These are phyloP conservation scores for Crossocerus cetratus DNA, from an alignment of 2,888 invertebrate genomes.

Conservation along the genomic window DNA sequence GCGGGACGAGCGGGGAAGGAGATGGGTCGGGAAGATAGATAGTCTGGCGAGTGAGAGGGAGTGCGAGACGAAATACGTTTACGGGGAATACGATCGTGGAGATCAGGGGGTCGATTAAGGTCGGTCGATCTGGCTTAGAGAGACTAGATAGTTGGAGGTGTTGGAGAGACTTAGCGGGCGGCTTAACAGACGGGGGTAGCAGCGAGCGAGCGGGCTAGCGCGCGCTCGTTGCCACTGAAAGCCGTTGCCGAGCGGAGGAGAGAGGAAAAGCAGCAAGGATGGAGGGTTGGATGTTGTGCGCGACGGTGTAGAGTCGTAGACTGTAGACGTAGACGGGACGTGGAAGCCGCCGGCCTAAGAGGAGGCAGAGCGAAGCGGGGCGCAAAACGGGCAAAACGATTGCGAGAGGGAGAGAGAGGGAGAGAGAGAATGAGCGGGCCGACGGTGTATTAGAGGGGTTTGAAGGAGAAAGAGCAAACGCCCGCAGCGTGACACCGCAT, in stretches of 20 bases:
- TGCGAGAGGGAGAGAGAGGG: conserved; percentile 2
- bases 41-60: neutral
- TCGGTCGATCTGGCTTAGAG: conserved; percentile 59
- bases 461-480: conserved; percentile 64
- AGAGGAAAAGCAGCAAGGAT: conserved; percentile 20
- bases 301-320: conserved; percentile 40
- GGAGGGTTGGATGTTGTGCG: conserved; percentile 12
- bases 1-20: neutral
- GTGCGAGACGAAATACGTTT: conserved; percentile 27
- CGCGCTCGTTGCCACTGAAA: conserved; percentile 33
- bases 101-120: conserved; percentile 62
- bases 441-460: conserved; percentile 15
- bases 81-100: conserved; percentile 46
- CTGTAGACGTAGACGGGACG: conserved; percentile 11
- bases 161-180: conserved; percentile 52
- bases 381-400: conserved; percentile 3
- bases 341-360: conserved; percentile 33
- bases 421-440: conserved; percentile 11
- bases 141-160: conserved; percentile 40
- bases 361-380: conserved; percentile 4
- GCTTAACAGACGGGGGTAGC: conserved; percentile 36
- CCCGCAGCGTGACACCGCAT: conserved; percentile 74
- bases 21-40: neutral
- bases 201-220: neutral
- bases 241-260: conserved; percentile 30